Percentiles rank a stretch among this genome's conserved stretches.
Evolutionary conservation across 2,113 vertebrate species (phyloP).

Genomic region (Ancistrus triradiatus): DNA sequence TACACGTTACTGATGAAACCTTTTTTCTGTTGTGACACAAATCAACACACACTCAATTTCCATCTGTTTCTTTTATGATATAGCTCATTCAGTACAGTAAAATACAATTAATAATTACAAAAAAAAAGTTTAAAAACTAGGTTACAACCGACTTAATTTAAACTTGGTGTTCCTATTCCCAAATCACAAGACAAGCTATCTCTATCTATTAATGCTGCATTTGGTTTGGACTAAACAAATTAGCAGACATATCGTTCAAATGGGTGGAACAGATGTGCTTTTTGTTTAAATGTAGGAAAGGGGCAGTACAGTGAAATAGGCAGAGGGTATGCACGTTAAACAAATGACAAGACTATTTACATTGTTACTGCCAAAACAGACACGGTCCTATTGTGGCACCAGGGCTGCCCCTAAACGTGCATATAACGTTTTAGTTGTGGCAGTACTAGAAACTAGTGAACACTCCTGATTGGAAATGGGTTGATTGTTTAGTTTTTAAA

Average conservation of each 20-base stretch:
- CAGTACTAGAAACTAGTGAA: neutral
- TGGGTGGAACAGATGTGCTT: constrained; percentile 5
- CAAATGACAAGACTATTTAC: constrained; percentile 27
- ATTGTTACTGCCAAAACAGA: no score
- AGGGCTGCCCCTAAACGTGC: neutral
- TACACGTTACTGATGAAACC: constrained; percentile 52
- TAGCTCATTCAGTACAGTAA: constrained; percentile 53
- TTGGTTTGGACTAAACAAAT: constrained; percentile 35
- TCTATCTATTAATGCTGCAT: constrained; percentile 40
- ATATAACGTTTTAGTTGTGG: neutral
- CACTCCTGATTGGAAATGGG: neutral
- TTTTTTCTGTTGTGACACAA: neutral
- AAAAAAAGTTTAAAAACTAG: constrained; percentile 43
- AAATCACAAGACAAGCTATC: constrained; percentile 24
- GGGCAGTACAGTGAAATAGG: constrained; percentile 29
- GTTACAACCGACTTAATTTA: constrained; percentile 41
- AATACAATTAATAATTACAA: constrained; percentile 53
- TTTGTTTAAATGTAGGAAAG: constrained; percentile 38
- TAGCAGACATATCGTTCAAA: constrained; percentile 41
- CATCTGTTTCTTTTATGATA: no score
- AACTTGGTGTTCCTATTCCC: constrained; percentile 47
- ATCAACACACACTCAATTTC: constrained; percentile 13
- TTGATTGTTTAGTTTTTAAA: neutral
- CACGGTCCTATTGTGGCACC: constrained; percentile 16
- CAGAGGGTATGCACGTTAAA: constrained; percentile 30